Base-by-base conservation (phyloP, 2,113 vertebrate genomes). In the Aspidoscelis tigris region DNA sequence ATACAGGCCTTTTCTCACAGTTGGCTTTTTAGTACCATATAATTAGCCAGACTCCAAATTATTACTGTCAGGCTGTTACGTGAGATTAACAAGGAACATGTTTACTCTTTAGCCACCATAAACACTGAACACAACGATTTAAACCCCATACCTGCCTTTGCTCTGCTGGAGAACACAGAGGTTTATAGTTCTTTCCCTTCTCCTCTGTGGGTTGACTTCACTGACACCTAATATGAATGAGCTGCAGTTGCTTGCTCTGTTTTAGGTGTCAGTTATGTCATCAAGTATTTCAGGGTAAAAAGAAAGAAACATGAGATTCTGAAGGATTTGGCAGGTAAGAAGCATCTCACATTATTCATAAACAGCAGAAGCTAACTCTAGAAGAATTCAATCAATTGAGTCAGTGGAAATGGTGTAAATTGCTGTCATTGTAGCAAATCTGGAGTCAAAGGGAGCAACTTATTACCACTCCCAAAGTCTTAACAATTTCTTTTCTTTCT, bases 231-330 rank as follows among this genome's bases (percentile, higher is more conserved):
- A 77, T 10, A 75, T 76, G 50, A 0, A 21, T 84, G 55, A 68
- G 86, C 87, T 44, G 86, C 65, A 89, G 21, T 72, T 89, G 71
- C 2, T 76, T 73, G 79, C 70, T 85, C 71, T 89, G 26, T 33
- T 86, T 24, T 82, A 82, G 92, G 68, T 91, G 86, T 88, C 88
- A 88, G 85, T 91, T 90, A 81, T 82, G 82, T 64, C 80, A 87
- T 74, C 69, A 88, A 22, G n/a, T 84, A 26, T 88, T 89, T 78
- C 70, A 82, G 68, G 71, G 44, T 83, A 89, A 88, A 84, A 81
- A 72, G 14, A 89, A 73, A 79, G 58, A 80, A 88, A 18, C 0
- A 0, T 1, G 24, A 91, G 84, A 76, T 66, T 82, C 74, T 72
- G 44, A 85, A 88, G 33, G 66, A 58, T 50, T 89, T 76, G 39